Evolutionary conservation across 2,797 vertebrate genomes (phyloP).

Genomic region (Holocentrus rufus): DNA sequence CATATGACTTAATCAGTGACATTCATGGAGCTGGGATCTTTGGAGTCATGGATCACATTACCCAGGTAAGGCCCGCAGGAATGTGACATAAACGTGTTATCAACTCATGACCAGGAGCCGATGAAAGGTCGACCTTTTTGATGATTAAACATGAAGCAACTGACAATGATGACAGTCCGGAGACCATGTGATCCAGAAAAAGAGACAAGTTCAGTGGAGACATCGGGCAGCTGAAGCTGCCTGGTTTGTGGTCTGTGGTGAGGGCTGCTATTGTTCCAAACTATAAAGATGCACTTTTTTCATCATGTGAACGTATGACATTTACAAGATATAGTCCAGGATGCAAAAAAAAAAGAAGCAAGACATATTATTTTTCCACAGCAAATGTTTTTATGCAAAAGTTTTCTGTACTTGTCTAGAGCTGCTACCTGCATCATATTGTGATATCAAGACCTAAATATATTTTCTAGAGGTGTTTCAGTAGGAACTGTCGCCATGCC

Average conservation of each 20-base stretch:
- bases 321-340: not conserved
- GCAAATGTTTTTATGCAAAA: too few relatives aligned
- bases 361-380: too few relatives aligned
- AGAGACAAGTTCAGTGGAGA: not conserved
- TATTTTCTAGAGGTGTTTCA: too few relatives aligned
- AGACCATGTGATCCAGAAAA: slow-evolving; percentile 25
- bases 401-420: too few relatives aligned
- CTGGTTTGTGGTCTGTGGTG: not conserved
- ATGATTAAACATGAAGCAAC: slow-evolving; percentile 74
- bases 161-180: slow-evolving; percentile 27
- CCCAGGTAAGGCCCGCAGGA: slow-evolving; percentile 71
- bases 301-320: not conserved
- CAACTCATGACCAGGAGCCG: slow-evolving; percentile 59
- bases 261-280: not conserved
- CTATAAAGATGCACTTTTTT: not conserved
- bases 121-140: slow-evolving; percentile 72
- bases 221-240: slow-evolving; percentile 8
- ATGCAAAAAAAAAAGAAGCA: too few relatives aligned
- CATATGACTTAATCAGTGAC: slow-evolving; percentile 69
- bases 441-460: too few relatives aligned
- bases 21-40: slow-evolving; percentile 62
- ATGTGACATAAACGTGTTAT: slow-evolving; percentile 66
- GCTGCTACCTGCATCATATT: too few relatives aligned
- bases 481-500: too few relatives aligned
- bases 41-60: slow-evolving; percentile 67